Conservation (phyloP, 37 sponge, comb jelly and placozoan genomes). For the Halisarca cf. caerulea region DNA sequence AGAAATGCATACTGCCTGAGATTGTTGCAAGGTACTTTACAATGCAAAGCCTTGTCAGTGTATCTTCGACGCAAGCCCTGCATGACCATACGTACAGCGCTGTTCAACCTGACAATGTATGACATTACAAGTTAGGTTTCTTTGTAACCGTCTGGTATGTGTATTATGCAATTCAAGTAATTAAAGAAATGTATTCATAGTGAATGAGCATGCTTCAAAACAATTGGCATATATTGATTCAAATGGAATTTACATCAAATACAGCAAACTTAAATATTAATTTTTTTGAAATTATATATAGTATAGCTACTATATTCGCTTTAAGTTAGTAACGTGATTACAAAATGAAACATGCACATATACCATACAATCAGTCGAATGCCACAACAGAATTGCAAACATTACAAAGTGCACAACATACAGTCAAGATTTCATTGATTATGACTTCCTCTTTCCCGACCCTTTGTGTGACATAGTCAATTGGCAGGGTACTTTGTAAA, state of each 20-base stretch:
- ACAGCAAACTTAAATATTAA: too few species aligned
- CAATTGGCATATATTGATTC: neutral
- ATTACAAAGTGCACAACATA: conserved; percentile 70
- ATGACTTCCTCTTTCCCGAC: conserved; percentile 10
- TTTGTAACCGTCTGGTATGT: too few species aligned
- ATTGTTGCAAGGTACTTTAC: conserved; percentile 52
- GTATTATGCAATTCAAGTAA: too few species aligned
- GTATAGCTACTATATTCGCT: too few species aligned
- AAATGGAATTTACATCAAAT: neutral
- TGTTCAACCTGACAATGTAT: too few species aligned
- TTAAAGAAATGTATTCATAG: too few species aligned
- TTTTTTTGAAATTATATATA: too few species aligned
- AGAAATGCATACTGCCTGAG: conserved; percentile 39
- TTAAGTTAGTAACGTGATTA: too few species aligned
- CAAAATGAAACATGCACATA: neutral
- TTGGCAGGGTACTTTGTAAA: conserved; percentile 46
- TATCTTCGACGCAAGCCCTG: neutral
- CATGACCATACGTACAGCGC: neutral
- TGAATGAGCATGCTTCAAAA: neutral
- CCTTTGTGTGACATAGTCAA: conserved; percentile 41
- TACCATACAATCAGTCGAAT: conserved; percentile 37
- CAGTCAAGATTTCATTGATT: conserved; percentile 47
- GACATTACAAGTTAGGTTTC: too few species aligned
- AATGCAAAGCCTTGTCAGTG: neutral
- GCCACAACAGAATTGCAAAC: conserved; percentile 64